Evolutionary conservation across 1,140 invertebrate genomes (phyloP), one percentile per base, ranked within the genome.

Genomic region (Ooceraea biroi): DNA sequence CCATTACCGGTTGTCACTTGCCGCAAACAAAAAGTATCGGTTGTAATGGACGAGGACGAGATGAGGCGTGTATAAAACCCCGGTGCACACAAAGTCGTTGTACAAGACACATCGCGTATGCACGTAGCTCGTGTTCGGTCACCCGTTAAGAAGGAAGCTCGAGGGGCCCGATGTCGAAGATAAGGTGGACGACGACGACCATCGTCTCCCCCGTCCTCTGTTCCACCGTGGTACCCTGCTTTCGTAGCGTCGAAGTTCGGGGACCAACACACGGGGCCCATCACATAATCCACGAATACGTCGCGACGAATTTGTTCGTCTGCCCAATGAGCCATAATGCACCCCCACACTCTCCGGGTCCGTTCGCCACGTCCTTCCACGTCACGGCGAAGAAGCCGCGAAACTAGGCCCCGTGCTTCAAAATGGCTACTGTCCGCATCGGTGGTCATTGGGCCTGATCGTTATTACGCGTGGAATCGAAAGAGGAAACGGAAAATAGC

Each of bases 81-180:
- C 36, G 46, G 30, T 44, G 58, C 46, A 44, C 44, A 72, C 41
- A 63, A 63, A 65, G 12, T 66, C 60, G 68, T 78, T 66, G 44
- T 58, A 74, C 60, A 52, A 83, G 65, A 71, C 72, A 61, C 71
- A 71, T 85, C 57, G 85, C 80, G 63, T 80, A 77, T 61, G 73
- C 84, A 66, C 85, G 82, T 88, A 89, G 83, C 78, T 83, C 66
- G 89, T 90, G 85, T 87, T 86, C 90, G 89, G 74, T 91, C 89
- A 91, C 80, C 89, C 90, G 90, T 91, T 91, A 91, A 91, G 90
- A 91, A 91, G 90, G 90, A 91, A 91, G 90, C 90, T 91, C 85
- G 60, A 50, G 66, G 25, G 66, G 87, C 72, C 83, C 86, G 90
- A 91, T 91, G 90, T 89, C 89, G 55, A 91, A 91, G 90, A 91